phyloP scores from a whole-genome alignment of 2,113 vertebrate species.

The Trichechus manatus region DNA sequence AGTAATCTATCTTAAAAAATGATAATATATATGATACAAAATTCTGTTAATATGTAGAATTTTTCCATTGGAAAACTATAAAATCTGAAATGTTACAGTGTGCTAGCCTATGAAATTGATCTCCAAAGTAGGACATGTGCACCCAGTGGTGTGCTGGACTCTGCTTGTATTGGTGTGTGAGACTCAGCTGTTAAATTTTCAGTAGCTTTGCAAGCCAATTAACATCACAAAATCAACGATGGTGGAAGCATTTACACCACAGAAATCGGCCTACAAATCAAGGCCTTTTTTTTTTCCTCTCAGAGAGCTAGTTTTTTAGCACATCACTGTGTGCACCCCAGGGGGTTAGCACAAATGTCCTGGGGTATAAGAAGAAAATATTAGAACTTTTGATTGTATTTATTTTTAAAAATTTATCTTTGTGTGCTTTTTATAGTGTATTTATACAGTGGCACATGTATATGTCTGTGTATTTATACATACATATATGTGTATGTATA shows the following conservation, averaged over 20 bases:
- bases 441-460: not conserved
- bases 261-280: conserved; percentile 12
- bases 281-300: not conserved
- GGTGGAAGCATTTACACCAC: conserved; percentile 7
- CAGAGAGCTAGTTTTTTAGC: not conserved
- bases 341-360: not conserved
- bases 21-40: not conserved
- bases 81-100: not conserved
- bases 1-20: conserved; percentile 56
- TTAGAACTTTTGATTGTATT: not conserved
- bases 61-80: conserved; percentile 23
- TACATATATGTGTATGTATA: not conserved
- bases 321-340: not conserved
- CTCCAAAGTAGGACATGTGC: not conserved
- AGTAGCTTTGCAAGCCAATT: not conserved
- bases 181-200: conserved; percentile 25
- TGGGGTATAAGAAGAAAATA: conserved; percentile 16
- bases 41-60: not conserved
- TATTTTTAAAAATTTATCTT: conserved; percentile 38
- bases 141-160: not conserved
- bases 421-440: not conserved
- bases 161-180: not conserved
- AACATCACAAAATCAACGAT: not conserved
- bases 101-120: conserved; percentile 1
- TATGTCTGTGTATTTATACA: not conserved